Conservation (phyloP, 2,797 vertebrate species). For the Psittacula echo region DNA sequence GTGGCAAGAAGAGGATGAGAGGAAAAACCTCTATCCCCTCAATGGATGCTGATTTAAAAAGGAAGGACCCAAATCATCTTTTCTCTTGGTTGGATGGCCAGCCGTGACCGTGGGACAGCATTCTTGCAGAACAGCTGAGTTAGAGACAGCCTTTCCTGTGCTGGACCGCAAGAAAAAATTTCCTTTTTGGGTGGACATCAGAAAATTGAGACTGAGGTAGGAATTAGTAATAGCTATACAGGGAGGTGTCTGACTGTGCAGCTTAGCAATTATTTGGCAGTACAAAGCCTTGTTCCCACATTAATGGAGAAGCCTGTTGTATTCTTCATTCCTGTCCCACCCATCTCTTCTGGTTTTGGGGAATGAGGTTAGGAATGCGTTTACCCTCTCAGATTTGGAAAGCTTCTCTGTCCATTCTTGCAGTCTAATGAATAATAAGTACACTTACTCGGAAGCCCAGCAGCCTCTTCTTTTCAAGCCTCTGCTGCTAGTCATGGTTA, state of each 20-base stretch:
- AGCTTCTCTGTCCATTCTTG: neutral
- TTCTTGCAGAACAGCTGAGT: neutral
- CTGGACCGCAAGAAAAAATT: neutral
- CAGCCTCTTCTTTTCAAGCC: neutral
- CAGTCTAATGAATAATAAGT: neutral
- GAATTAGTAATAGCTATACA: neutral
- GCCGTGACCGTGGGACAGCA: fast-evolving
- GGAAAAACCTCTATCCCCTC: neutral
- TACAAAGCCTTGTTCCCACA: fast-evolving
- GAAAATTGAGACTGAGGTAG: neutral
- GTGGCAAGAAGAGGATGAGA: neutral
- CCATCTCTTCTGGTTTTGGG: neutral
- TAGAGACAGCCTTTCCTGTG: neutral
- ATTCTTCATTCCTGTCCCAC: neutral
- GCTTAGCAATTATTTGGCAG: neutral
- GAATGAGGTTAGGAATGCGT: neutral
- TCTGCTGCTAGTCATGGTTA: neutral
- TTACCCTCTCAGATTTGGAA: neutral
- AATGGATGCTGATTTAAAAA: neutral
- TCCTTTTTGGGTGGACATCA: neutral
- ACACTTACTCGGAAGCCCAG: neutral
- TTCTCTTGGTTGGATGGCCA: neutral
- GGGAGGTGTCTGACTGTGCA: neutral
- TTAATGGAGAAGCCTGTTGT: neutral
- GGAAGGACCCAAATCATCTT: neutral